These are phyloP conservation scores for Hafferia zeledoni DNA, from an alignment of 2,797 vertebrate species.

Conservation along the genomic window DNA sequence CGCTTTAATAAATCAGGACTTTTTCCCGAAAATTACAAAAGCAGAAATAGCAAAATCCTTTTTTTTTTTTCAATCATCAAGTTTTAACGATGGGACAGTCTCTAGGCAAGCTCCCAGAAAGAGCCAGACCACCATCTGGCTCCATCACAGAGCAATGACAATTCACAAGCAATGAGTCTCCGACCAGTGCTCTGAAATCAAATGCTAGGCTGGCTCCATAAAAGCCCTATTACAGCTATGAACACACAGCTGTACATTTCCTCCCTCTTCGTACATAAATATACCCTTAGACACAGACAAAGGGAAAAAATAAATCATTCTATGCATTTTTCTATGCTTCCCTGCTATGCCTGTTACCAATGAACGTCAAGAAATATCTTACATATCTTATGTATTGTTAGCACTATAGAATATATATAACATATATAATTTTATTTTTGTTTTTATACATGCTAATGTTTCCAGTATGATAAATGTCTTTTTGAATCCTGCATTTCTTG, in stretches of 20 bases:
- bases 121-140: constrained; percentile 63
- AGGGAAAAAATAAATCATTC: constrained; percentile 19
- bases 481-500: constrained; percentile 37
- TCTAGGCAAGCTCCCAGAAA: constrained; percentile 18
- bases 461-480: constrained; percentile 27
- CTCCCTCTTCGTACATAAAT: background rate
- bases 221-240: background rate
- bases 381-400: background rate
- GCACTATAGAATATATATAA: constrained; percentile 21
- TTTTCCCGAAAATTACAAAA: constrained; percentile 23
- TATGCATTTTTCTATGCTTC: background rate
- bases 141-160: constrained; percentile 36
- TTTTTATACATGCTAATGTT: constrained; percentile 51
- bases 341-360: background rate
- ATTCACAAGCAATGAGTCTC: background rate
- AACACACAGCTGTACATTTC: background rate
- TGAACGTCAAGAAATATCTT: constrained; percentile 1
- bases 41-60: constrained; percentile 20
- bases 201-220: background rate
- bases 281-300: background rate
- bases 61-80: background rate
- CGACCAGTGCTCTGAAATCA: background rate
- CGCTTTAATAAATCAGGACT: background rate
- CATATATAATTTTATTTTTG: constrained; percentile 20
- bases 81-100: background rate